Conservation (phyloP, 2,113 vertebrate species). For the Parus major region DNA sequence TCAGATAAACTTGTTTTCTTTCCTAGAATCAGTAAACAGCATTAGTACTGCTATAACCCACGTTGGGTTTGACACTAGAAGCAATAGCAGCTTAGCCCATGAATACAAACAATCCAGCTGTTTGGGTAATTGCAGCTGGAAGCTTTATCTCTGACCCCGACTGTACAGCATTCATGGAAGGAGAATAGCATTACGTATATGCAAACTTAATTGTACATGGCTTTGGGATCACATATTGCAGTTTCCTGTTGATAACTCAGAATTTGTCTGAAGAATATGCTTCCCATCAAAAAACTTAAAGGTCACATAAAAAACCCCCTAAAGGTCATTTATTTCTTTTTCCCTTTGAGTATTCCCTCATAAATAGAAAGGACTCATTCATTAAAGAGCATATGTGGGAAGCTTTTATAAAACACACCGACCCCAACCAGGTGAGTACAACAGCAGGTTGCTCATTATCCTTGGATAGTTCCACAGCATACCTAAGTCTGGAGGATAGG, state of each 20-base stretch:
- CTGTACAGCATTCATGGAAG: background rate
- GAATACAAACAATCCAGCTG: conserved; percentile 2
- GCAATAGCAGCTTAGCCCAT: background rate
- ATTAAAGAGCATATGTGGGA: conserved; percentile 32
- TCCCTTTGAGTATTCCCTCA: background rate
- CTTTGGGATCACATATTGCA: background rate
- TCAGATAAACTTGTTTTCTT: conserved; percentile 8
- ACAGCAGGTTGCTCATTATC: conserved; percentile 62
- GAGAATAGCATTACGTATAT: background rate
- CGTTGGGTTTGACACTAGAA: background rate
- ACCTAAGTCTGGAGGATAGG: background rate
- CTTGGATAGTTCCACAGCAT: conserved; percentile 14
- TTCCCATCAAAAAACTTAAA: background rate
- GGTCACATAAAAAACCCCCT: background rate
- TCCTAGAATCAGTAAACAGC: background rate
- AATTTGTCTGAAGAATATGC: background rate
- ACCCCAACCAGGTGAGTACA: conserved; percentile 52
- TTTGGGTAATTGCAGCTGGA: conserved; percentile 38
- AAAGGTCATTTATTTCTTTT: background rate
- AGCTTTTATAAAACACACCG: conserved; percentile 19
- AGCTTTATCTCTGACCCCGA: background rate
- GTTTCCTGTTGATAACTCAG: background rate
- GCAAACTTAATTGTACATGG: background rate
- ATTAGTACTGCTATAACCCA: background rate
- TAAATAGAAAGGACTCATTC: conserved; percentile 16